A percentile compares a stretch with the other conserved stretches of the same genome.
Conservation (phyloP, 64 coral and sea anemone species). For the Anthopleura sola region DNA sequence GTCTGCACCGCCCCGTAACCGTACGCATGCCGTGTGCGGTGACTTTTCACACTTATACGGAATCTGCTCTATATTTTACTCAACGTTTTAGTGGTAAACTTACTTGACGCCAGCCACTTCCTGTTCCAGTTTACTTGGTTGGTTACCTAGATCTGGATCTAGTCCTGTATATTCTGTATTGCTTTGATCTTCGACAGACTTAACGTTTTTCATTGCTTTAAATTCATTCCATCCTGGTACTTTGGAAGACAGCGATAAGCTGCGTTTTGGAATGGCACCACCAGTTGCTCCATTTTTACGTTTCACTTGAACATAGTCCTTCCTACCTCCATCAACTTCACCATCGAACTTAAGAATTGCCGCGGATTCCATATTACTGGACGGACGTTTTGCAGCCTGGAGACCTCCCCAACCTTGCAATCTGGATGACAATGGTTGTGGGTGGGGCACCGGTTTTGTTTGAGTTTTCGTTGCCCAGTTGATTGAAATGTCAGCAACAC, state of each 20-base stretch:
- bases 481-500: neutral
- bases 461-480: neutral
- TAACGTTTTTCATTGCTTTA: neutral
- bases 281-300: neutral
- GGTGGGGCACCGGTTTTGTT: neutral
- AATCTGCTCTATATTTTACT: too few species aligned
- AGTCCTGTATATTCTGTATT: neutral
- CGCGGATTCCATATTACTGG: neutral
- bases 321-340: neutral
- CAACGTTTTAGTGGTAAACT: neutral
- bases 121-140: neutral
- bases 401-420: neutral
- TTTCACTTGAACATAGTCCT: neutral
- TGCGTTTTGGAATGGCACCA: neutral
- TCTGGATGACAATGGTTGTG: neutral
- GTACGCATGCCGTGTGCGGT: too few species aligned
- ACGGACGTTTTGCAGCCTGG: neutral
- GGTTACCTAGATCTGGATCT: neutral
- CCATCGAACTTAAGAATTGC: neutral
- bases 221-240: slow-evolving; percentile 5
- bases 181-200: neutral
- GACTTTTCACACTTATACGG: too few species aligned
- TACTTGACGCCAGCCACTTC: neutral
- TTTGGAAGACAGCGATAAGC: neutral
- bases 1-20: too few species aligned